phyloP scores from a whole-genome alignment of 2,888 invertebrate genomes.

The Tiliacea citrago region DNA sequence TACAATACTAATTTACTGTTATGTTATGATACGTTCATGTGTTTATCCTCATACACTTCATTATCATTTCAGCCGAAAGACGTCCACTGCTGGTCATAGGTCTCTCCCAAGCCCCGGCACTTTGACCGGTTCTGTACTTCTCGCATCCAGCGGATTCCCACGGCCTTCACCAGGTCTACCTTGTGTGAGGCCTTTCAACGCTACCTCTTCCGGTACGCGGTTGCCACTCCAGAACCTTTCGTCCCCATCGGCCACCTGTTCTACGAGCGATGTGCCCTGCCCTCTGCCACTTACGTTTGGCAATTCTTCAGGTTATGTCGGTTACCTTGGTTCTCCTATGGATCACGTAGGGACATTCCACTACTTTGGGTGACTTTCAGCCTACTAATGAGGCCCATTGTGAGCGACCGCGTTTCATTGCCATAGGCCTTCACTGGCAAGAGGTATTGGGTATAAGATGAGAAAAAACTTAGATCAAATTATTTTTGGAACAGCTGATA shows the following conservation, averaged over 20 bases:
- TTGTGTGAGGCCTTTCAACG: not conserved
- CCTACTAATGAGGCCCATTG: too few species aligned
- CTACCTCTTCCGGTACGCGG: not conserved
- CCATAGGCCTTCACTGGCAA: too few species aligned
- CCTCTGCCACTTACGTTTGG: too few species aligned
- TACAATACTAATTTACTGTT: too few species aligned
- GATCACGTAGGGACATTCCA: too few species aligned
- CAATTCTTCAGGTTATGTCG: too few species aligned
- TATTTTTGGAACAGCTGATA: conserved; percentile 27
- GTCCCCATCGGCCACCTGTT: not conserved
- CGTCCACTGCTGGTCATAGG: not conserved
- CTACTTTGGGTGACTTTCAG: too few species aligned
- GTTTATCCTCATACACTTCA: not conserved
- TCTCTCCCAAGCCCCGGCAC: not conserved
- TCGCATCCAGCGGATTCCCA: not conserved
- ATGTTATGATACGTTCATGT: too few species aligned
- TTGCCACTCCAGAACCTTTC: not conserved
- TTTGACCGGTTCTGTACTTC: not conserved
- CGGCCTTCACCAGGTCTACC: not conserved
- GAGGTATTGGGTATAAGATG: too few species aligned
- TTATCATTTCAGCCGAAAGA: not conserved
- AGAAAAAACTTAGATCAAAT: conserved; percentile 21
- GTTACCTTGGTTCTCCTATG: too few species aligned
- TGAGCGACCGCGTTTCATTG: too few species aligned
- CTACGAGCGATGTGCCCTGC: not conserved